Evolutionary conservation across 2,113 vertebrate species (phyloP), one percentile per base, ranked within the genome.

Genomic region (Nematolebias whitei): DNA sequence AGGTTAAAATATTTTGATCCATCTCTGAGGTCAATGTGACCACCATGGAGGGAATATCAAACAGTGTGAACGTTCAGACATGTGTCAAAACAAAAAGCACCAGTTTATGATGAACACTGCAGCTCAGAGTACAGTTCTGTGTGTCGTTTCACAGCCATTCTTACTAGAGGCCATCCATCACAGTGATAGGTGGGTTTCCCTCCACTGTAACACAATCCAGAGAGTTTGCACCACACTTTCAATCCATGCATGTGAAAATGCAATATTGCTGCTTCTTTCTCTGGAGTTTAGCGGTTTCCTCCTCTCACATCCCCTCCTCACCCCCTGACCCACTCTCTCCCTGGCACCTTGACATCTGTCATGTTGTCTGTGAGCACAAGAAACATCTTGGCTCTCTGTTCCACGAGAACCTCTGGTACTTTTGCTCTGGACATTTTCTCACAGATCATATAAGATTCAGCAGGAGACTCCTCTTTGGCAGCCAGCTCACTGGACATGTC

Each of bases 301-400:
- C 57, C 56, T 0, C 73, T 82, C 56, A 55, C 79, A 74, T 72
- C 71, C 60, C 29, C 63, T 49, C 23, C 48, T 80, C 66, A 62
- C 78, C 76, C 64, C 67, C 80, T 78, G 78, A n/a, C 79, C 72
- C 74, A 7, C 24, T 12, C 61, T 63, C 76, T 83, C 72, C 61
- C 20, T n/a, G 63, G 55, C 63, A 85, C 66, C 66, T 63, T 74
- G 64, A 80, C 38, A 79, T 85, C 74, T 81, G 74, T 79, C 86
- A 81, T 80, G 71, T 88, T 90, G 20, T 76, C 77, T 76, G n/a
- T n/a, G n/a, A n/a, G n/a, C n/a, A n/a, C 83, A 83, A 52, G 75
- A 49, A 70, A 58, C 53, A 58, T 40, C 68, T 40, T 87, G 80
- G 78, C 80, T 71, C 71, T 12, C 4, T 20, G 43, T 50, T 70